Base-by-base conservation (phyloP, 2,888 invertebrate genomes). In the Sialis fuliginosa region DNA sequence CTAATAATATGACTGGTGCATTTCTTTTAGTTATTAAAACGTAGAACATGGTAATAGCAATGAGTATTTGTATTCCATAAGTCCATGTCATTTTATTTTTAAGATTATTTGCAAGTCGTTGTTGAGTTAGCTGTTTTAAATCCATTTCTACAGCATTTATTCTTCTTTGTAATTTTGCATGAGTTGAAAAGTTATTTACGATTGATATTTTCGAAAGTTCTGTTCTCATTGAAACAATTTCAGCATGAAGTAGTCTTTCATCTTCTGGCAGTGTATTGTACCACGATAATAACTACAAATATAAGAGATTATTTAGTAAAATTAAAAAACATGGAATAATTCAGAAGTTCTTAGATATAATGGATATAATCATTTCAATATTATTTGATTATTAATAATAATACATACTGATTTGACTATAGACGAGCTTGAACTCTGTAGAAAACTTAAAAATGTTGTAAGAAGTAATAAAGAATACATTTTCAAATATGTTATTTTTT, bases 141-240 rank as follows among this genome's bases (percentile, higher is more conserved):
- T 67, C 58, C 48, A 57, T 59, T 54, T 74, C 72, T n/a, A 75
- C 56, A 53, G 62, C 67, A 52, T 69, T 72, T 22, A 77, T 72
- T 60, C 65, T 71, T 40, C 76, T 62, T 56, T 76, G 76, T 34
- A 75, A 51, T 58, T 72, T 75, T 2, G 75, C 72, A 57, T 71
- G 72, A 34, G 70, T 68, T 6, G 74, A 74, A 61, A 77, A 77
- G 52, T 74, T 68, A 52, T 75, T 73, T 49, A 72, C 72, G 64
- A 75, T 72, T 6, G 70, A 71, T 48, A 74, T 59, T 6, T 56
- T 52, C 46, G 65, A 64, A 54, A 75, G 75, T 52, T 71, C 66
- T 2, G 56, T 54, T 56, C 68, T 70, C 4, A 74, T 59, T 52
- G 61, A 59, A 34, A 60, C 42, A 37, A 71, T 62, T 56, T 71